A percentile compares a stretch with the other conserved stretches of the same genome.
phyloP scores from a whole-genome alignment of 2,113 vertebrate genomes.

The Ranitomeya imitator region DNA sequence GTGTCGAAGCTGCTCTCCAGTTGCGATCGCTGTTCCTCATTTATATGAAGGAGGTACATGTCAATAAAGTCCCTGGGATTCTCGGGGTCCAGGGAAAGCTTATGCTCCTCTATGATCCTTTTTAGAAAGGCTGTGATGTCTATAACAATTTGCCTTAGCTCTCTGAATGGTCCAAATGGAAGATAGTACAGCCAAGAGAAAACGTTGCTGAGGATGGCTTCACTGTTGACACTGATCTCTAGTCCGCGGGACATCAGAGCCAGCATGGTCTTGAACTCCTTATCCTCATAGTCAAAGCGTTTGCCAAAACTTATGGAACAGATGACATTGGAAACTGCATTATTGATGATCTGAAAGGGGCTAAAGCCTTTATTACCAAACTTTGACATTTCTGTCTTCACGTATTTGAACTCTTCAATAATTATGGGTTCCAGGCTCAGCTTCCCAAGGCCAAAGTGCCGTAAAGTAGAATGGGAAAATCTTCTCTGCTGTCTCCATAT shows the following conservation, averaged over 20 bases:
- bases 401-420: conserved; percentile 77
- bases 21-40: conserved; percentile 70
- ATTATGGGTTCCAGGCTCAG: conserved; percentile 89
- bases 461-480: conserved; percentile 87
- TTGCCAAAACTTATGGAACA: conserved; percentile 88
- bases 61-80: conserved; percentile 91
- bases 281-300: conserved; percentile 84
- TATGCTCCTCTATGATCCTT: conserved; percentile 83
- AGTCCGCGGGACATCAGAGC: conserved; percentile 82
- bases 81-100: conserved; percentile 75
- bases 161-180: conserved; percentile 85
- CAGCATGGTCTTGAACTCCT: conserved; percentile 82
- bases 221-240: conserved; percentile 80
- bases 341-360: conserved; percentile 78
- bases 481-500: conserved; percentile 90
- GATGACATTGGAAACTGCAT: conserved; percentile 89
- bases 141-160: conserved; percentile 82
- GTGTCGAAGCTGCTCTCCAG: conserved; percentile 82
- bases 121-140: conserved; percentile 89
- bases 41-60: conserved; percentile 89
- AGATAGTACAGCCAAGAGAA: conserved; percentile 88
- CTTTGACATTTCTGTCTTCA: conserved; percentile 83
- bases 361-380: conserved; percentile 70
- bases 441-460: conserved; percentile 89
- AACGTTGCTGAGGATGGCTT: conserved; percentile 84